These are phyloP conservation scores for Altica lythri DNA, from an alignment of 2,888 invertebrate genomes.

Conservation along the genomic window DNA sequence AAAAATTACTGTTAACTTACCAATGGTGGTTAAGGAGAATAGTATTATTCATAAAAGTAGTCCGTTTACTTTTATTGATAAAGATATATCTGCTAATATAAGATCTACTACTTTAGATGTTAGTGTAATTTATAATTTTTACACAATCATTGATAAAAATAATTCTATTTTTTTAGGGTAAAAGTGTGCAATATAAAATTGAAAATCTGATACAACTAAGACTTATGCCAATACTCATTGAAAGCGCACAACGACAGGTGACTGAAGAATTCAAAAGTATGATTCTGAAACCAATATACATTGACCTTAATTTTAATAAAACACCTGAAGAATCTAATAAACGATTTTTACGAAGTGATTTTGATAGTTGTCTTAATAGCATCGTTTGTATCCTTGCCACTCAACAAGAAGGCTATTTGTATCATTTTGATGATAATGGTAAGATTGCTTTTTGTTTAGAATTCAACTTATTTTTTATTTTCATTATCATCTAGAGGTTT, in stretches of 20 bases:
- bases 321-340: conserved; percentile 31
- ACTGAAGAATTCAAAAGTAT: conserved; percentile 62
- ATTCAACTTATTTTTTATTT: too few relatives aligned
- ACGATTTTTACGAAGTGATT: conserved; percentile 59
- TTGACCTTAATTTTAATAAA: conserved; percentile 48
- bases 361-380: conserved; percentile 63
- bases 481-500: too few relatives aligned
- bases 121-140: conserved; percentile 21
- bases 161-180: conserved; percentile 40
- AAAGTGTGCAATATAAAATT: conserved; percentile 51
- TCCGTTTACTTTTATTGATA: conserved; percentile 56
- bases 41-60: conserved; percentile 55
- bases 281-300: conserved; percentile 59
- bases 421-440: conserved; percentile 65
- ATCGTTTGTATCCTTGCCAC: conserved; percentile 68
- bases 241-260: conserved; percentile 54
- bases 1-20: conserved; percentile 54
- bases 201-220: conserved; percentile 59
- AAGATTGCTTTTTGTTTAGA: too few relatives aligned
- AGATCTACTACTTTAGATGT: conserved; percentile 49
- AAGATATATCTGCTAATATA: conserved; percentile 58
- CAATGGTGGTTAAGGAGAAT: conserved; percentile 55
- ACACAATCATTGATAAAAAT: background rate
- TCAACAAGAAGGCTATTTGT: conserved; percentile 72
- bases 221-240: conserved; percentile 55